Base-by-base conservation (phyloP, 1,140 invertebrate species). In the Drosophila biarmipes region DNA sequence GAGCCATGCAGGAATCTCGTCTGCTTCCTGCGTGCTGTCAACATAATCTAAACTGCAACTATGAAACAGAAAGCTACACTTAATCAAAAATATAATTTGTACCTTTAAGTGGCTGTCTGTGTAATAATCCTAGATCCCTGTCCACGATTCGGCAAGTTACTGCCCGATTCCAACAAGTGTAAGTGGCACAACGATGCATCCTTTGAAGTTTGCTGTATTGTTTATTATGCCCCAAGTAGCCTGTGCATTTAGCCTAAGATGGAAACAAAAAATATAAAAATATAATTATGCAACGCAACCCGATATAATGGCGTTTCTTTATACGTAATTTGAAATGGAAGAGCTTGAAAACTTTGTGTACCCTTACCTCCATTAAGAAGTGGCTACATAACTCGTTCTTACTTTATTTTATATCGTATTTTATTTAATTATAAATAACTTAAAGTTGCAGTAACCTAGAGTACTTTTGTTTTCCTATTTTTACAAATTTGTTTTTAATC, bases 361-460 rank as follows among this genome's bases (percentile, higher is more conserved):
- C 3, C 45, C 6, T 6, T 27, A 27, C 12, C n/a, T 10, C 10
- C 45, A 35, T 29, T 46, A n/a, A 8, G 0, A 55, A 37, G 29
- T 35, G 19, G 7, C 14, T 46, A 11, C 0, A 46, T 11, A 68
- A 67, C 59, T 49, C 55, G 10, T 56, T 40, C 58, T 55, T 62
- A 66, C 37, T 75, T 63, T 87, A 86, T 82, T 89, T 89, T 76
- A 69, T 89, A 78, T 84, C 17, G 55, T 86, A 86, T 89, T 87
- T 89, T 90, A 84, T 90, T 89, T 90, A 89, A 84, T 89, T 90
- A 89, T 89, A 89, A 89, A 89, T 89, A 90, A 89, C 84, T 89
- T 89, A 89, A 72, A 72, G 75, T 78, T 78, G 52, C 57, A 43
- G 59, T 69, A 76, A 27, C 68, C 66, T 78, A 77, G 42, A 78